Evolutionary conservation across 2,797 vertebrate genomes (phyloP).

Genomic region (Vireo griseus): DNA sequence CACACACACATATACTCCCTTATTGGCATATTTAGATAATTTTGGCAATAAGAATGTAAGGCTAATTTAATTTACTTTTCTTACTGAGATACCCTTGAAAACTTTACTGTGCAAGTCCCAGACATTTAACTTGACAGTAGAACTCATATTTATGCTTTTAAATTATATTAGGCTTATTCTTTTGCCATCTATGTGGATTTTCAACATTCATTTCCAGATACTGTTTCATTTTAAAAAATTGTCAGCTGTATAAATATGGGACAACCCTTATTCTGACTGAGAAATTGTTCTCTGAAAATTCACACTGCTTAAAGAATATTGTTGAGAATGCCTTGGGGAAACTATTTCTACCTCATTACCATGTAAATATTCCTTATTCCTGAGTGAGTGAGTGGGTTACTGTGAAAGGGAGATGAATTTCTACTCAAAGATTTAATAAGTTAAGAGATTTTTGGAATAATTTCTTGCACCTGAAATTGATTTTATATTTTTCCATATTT

Average conservation of each 20-base stretch:
- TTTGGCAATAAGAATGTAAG: not conserved
- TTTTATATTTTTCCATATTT: not conserved
- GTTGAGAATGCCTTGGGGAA: not conserved
- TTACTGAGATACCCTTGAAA: not conserved
- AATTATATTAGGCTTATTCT: not conserved
- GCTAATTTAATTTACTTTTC: not conserved
- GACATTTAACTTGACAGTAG: not conserved
- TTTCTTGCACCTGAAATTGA: not conserved
- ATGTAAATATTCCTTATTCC: not conserved
- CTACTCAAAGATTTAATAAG: not conserved
- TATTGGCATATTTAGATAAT: not conserved
- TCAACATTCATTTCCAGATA: not conserved
- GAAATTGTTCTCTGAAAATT: not conserved
- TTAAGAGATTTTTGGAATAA: not conserved
- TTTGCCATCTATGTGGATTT: not conserved
- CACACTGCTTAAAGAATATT: not conserved
- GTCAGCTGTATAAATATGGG: not conserved
- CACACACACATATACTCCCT: not conserved
- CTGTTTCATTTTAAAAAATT: not conserved
- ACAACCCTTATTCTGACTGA: not conserved
- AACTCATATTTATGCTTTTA: not conserved
- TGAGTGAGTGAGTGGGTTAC: not conserved
- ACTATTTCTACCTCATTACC: not conserved
- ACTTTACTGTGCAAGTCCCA: not conserved
- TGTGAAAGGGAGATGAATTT: not conserved